Conservation (phyloP, 2,113 vertebrate genomes). For the Butorides virescens region DNA sequence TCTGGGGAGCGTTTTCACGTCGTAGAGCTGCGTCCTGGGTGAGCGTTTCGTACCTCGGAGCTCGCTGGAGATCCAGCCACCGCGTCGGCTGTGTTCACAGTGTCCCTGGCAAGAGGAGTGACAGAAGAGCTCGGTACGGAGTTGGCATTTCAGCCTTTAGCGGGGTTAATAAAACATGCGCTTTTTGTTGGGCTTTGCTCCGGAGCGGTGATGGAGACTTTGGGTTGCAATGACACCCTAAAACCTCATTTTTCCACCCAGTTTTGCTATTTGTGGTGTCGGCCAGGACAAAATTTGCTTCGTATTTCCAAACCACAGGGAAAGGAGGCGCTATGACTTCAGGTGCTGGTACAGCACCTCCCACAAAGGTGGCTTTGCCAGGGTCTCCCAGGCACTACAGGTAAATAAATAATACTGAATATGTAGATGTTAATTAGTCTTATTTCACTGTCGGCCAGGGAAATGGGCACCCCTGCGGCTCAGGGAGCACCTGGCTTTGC, state of each 20-base stretch:
- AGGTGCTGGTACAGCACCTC: background rate
- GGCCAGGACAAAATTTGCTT: background rate
- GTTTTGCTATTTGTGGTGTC: no score
- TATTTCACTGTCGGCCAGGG: no score
- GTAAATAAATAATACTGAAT: rapidly evolving
- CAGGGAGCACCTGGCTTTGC: rapidly evolving
- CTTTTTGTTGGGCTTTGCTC: no score
- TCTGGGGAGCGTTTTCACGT: background rate
- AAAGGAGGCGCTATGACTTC: rapidly evolving
- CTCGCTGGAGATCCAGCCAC: rapidly evolving
- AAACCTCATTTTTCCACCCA: background rate
- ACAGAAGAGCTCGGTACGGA: rapidly evolving
- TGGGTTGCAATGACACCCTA: background rate
- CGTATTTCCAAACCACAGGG: rapidly evolving
- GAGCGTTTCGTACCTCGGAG: background rate
- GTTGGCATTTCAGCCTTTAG: background rate
- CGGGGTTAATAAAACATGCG: rapidly evolving
- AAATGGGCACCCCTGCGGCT: rapidly evolving
- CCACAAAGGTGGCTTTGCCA: background rate
- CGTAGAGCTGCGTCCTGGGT: rapidly evolving
- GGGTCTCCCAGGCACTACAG: background rate
- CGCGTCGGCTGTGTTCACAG: rapidly evolving
- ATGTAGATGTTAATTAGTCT: rapidly evolving
- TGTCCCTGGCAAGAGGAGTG: rapidly evolving
- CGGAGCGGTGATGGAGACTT: rapidly evolving